Conservation (phyloP, 2,797 vertebrate genomes). For the Australoheros facetus region DNA sequence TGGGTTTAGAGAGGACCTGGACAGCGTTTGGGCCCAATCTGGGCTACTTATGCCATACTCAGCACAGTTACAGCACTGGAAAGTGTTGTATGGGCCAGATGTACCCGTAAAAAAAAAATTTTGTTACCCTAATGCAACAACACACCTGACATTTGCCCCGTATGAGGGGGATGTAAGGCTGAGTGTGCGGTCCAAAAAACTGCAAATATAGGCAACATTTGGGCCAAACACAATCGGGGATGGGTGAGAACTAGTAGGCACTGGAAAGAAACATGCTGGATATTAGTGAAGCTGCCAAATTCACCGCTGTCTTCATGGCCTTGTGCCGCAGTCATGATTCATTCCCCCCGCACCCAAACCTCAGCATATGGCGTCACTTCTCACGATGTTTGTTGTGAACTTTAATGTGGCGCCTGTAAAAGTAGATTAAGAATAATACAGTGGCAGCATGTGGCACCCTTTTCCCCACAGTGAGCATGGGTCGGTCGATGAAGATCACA, state of each 20-base stretch:
- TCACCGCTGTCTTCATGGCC: conserved; percentile 8
- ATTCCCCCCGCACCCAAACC: conserved; percentile 26
- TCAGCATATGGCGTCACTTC: conserved; percentile 25
- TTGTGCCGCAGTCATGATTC: conserved; percentile 33
- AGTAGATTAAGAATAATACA: conserved; percentile 56
- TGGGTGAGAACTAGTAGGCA: neutral
- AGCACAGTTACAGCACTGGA: too few species aligned
- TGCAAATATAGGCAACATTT: conserved; percentile 1
- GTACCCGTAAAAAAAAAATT: neutral
- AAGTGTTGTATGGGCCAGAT: neutral
- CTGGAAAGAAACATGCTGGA: conserved; percentile 8
- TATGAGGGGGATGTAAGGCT: neutral
- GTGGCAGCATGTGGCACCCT: conserved; percentile 66
- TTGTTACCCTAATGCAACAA: neutral
- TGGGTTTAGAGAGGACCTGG: neutral
- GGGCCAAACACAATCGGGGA: neutral
- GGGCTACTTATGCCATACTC: neutral
- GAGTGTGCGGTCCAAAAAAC: neutral
- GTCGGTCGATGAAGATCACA: conserved; percentile 56
- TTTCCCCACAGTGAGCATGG: conserved; percentile 49
- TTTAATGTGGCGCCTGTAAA: conserved; percentile 57
- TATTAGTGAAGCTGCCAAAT: conserved; percentile 20
- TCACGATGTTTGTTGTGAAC: conserved; percentile 22
- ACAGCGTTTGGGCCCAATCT: neutral
- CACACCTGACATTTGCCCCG: neutral